Percentiles rank a stretch among this genome's conserved stretches.
These are phyloP conservation scores for Galagoides demidoff DNA, from an alignment of 2,797 vertebrate species.

Conservation along the genomic window DNA sequence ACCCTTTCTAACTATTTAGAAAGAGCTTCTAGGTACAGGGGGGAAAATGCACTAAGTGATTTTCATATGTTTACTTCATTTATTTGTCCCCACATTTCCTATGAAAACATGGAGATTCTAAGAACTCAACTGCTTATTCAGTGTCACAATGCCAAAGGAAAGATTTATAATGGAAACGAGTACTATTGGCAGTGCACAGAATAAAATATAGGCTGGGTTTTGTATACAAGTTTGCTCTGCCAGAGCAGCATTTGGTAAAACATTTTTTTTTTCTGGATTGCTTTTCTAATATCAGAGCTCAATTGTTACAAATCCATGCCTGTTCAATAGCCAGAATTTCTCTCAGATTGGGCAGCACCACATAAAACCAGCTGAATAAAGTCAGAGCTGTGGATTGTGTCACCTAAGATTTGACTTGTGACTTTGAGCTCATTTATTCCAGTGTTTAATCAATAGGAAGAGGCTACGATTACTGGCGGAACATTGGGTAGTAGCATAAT, in stretches of 20 bases:
- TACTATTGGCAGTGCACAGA: not conserved
- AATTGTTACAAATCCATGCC: not conserved
- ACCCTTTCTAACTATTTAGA: not conserved
- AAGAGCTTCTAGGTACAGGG: not conserved
- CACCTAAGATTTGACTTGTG: not conserved
- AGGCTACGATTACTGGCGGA: not conserved
- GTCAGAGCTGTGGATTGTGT: not conserved
- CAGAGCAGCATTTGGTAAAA: not conserved
- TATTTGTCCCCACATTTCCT: conserved; percentile 37
- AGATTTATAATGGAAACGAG: not conserved
- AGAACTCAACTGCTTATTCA: not conserved
- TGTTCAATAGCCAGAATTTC: not conserved
- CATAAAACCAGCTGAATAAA: not conserved
- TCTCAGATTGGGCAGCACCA: not conserved
- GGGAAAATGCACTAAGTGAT: not conserved
- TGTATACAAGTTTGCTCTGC: not conserved
- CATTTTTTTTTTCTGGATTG: not conserved
- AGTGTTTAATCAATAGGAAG: not conserved
- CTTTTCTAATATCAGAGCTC: not conserved
- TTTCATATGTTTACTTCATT: not conserved
- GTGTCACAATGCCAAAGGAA: not conserved
- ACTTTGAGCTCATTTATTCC: not conserved
- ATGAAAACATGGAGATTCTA: not conserved
- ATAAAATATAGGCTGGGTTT: not conserved
- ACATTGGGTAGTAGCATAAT: no score